phyloP scores from a whole-genome alignment of 2,113 vertebrate species.

The Cranoglanis bouderius region DNA sequence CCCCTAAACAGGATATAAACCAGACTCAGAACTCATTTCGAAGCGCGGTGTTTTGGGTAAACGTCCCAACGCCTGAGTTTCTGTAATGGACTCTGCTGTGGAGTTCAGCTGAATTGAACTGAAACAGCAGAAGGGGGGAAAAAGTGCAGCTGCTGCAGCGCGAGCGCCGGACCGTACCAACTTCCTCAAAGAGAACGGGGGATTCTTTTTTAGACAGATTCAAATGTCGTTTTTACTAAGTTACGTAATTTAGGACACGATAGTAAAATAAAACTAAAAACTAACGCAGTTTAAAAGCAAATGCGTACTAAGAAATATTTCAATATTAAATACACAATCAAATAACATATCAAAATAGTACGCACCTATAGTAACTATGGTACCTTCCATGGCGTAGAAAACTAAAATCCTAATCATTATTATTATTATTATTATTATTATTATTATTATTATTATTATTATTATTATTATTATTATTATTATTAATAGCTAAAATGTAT shows the following conservation, averaged over 20 bases:
- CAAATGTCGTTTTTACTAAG: background rate
- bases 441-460: background rate
- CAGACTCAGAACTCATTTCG: background rate
- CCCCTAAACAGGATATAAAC: background rate
- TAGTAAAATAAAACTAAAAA: rapidly evolving
- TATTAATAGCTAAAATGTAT: background rate
- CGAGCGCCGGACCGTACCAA: constrained; percentile 15
- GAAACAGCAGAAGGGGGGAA: background rate
- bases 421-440: background rate
- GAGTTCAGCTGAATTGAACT: background rate
- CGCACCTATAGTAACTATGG: background rate
- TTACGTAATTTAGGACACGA: no score
- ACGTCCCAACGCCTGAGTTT: background rate
- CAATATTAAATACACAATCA: background rate
- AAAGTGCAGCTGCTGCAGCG: constrained; percentile 24
- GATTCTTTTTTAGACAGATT: background rate
- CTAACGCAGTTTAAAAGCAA: background rate
- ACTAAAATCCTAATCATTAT: background rate
- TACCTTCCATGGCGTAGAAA: background rate
- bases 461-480: background rate
- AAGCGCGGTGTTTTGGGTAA: background rate
- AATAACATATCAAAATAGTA: no score
- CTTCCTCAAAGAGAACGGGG: background rate
- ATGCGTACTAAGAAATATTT: background rate
- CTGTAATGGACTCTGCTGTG: background rate